Conservation (phyloP, 2,888 invertebrate species). For the Craniophora ligustri region DNA sequence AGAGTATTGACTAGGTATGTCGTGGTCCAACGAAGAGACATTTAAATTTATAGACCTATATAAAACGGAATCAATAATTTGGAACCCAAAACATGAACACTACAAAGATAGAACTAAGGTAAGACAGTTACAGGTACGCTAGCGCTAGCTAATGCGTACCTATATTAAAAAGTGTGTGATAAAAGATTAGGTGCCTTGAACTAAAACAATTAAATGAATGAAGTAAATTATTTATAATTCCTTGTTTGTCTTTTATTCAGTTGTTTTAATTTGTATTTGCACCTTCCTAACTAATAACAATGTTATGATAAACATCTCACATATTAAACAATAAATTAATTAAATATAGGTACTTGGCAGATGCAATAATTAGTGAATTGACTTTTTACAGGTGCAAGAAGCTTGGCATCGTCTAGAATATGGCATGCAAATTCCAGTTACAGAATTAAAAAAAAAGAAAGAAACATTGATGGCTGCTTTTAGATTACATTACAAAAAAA, state of each 20-base stretch:
- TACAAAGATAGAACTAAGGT: slow-evolving; percentile 46
- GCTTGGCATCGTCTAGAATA: slow-evolving; percentile 39
- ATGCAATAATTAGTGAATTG: too few relatives aligned
- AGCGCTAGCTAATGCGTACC: too few relatives aligned
- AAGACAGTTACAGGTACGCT: too few relatives aligned
- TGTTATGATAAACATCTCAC: too few relatives aligned
- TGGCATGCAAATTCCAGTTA: slow-evolving; percentile 31
- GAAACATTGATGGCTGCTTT: slow-evolving; percentile 43
- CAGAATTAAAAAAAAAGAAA: slow-evolving; percentile 41
- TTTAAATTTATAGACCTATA: slow-evolving; percentile 45
- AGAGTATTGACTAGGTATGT: slow-evolving; percentile 11
- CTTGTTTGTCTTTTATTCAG: too few relatives aligned
- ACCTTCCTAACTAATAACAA: too few relatives aligned
- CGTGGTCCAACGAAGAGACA: slow-evolving; percentile 45
- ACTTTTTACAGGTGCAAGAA: slow-evolving; percentile 28
- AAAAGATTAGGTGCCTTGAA: neutral
- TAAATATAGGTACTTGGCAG: too few relatives aligned
- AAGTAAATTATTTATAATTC: too few relatives aligned
- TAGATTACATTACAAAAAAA: slow-evolving; percentile 38
- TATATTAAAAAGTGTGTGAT: too few relatives aligned
- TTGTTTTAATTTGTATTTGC: too few relatives aligned
- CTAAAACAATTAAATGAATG: too few relatives aligned
- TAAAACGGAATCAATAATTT: slow-evolving; percentile 32
- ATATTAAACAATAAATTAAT: too few relatives aligned
- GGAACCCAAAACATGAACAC: slow-evolving; percentile 44